Evolutionary conservation across 2,797 vertebrate species (phyloP).

Genomic region (Micropoecilia bifurca): DNA sequence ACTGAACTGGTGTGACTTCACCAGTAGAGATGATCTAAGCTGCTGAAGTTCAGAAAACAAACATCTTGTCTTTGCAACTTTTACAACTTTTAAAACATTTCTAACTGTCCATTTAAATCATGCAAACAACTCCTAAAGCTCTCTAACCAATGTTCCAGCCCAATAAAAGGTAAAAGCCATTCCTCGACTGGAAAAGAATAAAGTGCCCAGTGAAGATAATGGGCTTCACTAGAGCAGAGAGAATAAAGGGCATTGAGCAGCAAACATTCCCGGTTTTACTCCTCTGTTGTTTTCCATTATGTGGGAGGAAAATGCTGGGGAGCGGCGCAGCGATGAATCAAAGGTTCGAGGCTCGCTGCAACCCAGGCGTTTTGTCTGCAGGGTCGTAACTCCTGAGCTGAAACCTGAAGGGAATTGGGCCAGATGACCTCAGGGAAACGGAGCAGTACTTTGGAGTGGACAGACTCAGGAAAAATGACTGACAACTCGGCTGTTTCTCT

Average conservation of each 20-base stretch:
- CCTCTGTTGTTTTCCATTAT: conserved; percentile 52
- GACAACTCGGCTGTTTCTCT: conserved; percentile 20
- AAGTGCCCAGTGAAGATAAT: conserved; percentile 7
- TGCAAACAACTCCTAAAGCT: not conserved
- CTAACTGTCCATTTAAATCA: not conserved
- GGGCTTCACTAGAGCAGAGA: conserved; percentile 34
- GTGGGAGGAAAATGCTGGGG: conserved; percentile 47
- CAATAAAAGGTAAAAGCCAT: conserved; percentile 14
- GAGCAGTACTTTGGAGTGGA: conserved; percentile 21
- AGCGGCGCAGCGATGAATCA: conserved; percentile 54
- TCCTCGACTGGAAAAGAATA: conserved; percentile 1
- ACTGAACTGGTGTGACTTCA: too few relatives aligned
- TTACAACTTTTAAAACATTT: not conserved
- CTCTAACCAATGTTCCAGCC: not conserved
- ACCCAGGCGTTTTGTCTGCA: conserved; percentile 38
- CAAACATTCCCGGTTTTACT: conserved; percentile 27
- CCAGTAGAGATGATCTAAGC: too few relatives aligned
- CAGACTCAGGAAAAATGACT: conserved; percentile 52
- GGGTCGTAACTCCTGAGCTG: conserved; percentile 56
- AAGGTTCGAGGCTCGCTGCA: not conserved
- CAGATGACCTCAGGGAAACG: conserved; percentile 47
- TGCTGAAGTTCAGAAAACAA: not conserved
- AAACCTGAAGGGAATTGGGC: conserved; percentile 46
- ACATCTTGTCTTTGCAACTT: not conserved
- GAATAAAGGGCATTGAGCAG: conserved; percentile 37